phyloP scores from a whole-genome alignment of 2,797 vertebrate species.

The Schizothorax lantsangensis region DNA sequence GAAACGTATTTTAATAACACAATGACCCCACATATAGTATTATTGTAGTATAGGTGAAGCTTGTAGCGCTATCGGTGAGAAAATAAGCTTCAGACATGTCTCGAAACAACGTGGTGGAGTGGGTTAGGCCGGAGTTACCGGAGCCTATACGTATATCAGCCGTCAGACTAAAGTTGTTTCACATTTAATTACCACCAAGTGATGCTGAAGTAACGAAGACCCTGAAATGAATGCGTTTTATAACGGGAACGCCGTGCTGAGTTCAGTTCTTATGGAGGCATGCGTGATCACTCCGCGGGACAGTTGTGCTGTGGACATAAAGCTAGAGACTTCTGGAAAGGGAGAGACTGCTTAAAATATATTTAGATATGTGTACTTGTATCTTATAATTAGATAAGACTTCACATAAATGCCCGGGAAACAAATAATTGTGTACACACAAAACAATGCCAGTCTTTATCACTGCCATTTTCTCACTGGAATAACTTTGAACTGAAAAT shows the following conservation, averaged over 20 bases:
- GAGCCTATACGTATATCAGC: not conserved
- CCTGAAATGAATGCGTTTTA: not conserved
- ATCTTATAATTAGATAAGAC: not conserved
- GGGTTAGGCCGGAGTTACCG: not conserved
- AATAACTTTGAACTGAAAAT: not conserved
- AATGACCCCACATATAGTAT: not conserved
- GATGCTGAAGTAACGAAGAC: not conserved
- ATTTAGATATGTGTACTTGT: not conserved
- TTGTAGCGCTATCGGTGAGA: not conserved
- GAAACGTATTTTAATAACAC: not conserved
- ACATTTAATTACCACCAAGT: not conserved
- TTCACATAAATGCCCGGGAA: not conserved
- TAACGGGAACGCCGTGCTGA: not conserved
- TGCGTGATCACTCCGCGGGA: not conserved
- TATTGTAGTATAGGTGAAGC: rapidly evolving
- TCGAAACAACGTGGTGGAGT: constrained; percentile 9
- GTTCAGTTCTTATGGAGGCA: not conserved
- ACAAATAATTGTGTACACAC: not conserved
- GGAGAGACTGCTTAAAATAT: not conserved
- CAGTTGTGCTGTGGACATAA: not conserved
- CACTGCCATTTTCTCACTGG: not conserved
- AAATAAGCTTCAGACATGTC: not conserved
- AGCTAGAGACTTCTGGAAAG: not conserved
- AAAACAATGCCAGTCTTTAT: not conserved
- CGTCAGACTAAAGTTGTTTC: not conserved